Conservation (phyloP, 1,140 invertebrate species). For the Monochamus saltuarius region DNA sequence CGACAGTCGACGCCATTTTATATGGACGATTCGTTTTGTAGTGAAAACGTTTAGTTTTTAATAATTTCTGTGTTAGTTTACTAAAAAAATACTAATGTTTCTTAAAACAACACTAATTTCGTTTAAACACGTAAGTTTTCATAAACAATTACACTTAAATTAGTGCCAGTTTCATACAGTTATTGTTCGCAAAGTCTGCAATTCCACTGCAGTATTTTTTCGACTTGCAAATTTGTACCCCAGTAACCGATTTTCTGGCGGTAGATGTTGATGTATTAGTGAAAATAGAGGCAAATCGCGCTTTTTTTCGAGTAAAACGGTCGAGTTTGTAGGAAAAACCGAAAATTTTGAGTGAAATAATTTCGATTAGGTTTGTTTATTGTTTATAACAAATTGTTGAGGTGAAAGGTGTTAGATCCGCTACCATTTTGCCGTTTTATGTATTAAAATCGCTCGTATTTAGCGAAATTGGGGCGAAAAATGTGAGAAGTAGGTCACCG, state of each 20-base stretch:
- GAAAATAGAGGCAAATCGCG: too few species aligned
- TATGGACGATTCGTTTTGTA: conserved; percentile 17
- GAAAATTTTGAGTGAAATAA: too few species aligned
- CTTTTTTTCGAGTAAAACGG: too few species aligned
- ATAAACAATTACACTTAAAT: neutral
- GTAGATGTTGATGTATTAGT: neutral
- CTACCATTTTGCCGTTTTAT: too few species aligned
- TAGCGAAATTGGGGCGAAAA: conserved; percentile 8
- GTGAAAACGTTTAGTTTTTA: conserved; percentile 21
- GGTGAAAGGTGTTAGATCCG: too few species aligned
- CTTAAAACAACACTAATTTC: neutral
- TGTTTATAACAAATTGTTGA: too few species aligned
- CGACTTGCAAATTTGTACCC: neutral
- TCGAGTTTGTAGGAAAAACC: too few species aligned
- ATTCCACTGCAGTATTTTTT: conserved; percentile 11
- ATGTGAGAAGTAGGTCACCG: conserved; percentile 28
- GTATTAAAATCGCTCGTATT: too few species aligned
- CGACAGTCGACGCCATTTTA: conserved; percentile 17
- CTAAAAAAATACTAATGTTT: conserved; percentile 9
- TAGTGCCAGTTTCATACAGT: conserved; percentile 2
- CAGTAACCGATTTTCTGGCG: neutral
- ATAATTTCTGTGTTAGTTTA: conserved; percentile 16
- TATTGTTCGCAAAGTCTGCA: conserved; percentile 13
- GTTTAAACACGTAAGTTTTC: conserved; percentile 11
- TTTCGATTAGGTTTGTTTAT: too few species aligned